Percentiles rank a stretch among this genome's conserved stretches.
phyloP scores from a whole-genome alignment of 1,140 invertebrate species.

The Paramacrobiotus metropolitanus region DNA sequence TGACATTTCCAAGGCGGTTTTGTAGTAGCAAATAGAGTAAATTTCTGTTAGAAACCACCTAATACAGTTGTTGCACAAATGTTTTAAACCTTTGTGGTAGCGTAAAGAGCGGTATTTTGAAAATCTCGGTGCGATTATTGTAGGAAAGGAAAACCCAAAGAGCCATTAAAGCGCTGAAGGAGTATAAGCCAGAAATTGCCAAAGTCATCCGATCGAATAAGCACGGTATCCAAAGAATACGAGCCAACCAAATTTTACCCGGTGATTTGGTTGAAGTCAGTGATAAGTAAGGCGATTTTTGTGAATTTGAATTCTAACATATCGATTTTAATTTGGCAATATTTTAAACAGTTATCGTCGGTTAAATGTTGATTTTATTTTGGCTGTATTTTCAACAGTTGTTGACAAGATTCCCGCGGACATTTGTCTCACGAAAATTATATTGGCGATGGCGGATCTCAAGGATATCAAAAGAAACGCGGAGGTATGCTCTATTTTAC shows the following conservation, averaged over 20 bases:
- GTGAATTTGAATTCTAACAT: conserved; percentile 12
- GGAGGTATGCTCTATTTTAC: no score
- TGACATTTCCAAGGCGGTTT: no score
- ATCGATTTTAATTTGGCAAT: not conserved
- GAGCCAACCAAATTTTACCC: conserved; percentile 90
- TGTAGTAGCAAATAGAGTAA: no score
- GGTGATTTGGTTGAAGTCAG: conserved; percentile 92
- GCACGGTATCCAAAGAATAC: conserved; percentile 83
- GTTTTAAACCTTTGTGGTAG: no score
- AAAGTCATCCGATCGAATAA: conserved; percentile 87
- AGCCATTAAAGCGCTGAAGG: conserved; percentile 98
- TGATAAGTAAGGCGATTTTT: conserved; percentile 23
- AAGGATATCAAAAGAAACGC: no score
- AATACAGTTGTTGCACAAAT: no score
- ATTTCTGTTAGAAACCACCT: no score
- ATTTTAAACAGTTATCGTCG: not conserved
- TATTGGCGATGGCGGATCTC: no score
- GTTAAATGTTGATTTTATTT: conserved; percentile 18
- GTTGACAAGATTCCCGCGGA: conserved; percentile 99
- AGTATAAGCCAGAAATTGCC: conserved; percentile 99
- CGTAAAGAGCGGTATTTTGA: no score
- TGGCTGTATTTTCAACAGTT: no score
- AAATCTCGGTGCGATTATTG: conserved; percentile 13
- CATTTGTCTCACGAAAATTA: conserved; percentile 86
- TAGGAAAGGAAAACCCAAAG: conserved; percentile 98